A percentile compares a stretch with the other conserved stretches of the same genome.
Evolutionary conservation across 2,113 vertebrate genomes (phyloP).

Genomic region (Cinclus mexicanus): DNA sequence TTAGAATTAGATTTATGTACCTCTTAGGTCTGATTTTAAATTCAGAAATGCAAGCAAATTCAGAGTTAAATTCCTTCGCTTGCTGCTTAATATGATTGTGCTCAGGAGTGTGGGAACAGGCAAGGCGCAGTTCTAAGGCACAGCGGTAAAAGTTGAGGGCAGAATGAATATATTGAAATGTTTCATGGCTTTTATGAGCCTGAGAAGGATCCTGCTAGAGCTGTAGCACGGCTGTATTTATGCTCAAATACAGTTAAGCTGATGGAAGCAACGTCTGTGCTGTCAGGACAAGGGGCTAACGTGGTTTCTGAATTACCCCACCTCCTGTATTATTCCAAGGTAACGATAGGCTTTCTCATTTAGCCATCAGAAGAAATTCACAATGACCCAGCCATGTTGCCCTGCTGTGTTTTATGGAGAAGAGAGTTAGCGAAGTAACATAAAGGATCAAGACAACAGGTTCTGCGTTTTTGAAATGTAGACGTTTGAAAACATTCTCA

Average conservation of each 20-base stretch:
- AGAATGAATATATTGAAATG: not conserved
- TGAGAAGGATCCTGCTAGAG: not conserved
- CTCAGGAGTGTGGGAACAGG: not conserved
- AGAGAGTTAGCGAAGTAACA: not conserved
- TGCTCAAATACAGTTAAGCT: not conserved
- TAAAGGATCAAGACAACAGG: conserved; percentile 58
- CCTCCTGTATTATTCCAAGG: not conserved
- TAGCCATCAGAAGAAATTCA: conserved; percentile 14
- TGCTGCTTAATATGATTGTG: not conserved
- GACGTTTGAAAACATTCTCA: conserved; percentile 52
- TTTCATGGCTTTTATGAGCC: conserved; percentile 8
- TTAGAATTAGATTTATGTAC: conserved; percentile 16
- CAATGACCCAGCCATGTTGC: not conserved
- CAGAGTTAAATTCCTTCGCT: not conserved
- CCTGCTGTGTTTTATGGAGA: conserved; percentile 39
- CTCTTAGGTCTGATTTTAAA: conserved; percentile 8
- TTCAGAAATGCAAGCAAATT: conserved; percentile 35
- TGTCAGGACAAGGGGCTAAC: not conserved
- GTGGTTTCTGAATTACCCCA: not conserved
- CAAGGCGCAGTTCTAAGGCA: not conserved
- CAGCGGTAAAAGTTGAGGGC: not conserved
- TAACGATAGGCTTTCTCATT: conserved; percentile 21
- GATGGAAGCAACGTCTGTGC: not conserved
- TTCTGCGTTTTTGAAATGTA: conserved; percentile 39
- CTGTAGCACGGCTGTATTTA: not conserved